Evolutionary conservation across 2,888 invertebrate genomes (phyloP).

Genomic region (Caradrina clavipalpis): DNA sequence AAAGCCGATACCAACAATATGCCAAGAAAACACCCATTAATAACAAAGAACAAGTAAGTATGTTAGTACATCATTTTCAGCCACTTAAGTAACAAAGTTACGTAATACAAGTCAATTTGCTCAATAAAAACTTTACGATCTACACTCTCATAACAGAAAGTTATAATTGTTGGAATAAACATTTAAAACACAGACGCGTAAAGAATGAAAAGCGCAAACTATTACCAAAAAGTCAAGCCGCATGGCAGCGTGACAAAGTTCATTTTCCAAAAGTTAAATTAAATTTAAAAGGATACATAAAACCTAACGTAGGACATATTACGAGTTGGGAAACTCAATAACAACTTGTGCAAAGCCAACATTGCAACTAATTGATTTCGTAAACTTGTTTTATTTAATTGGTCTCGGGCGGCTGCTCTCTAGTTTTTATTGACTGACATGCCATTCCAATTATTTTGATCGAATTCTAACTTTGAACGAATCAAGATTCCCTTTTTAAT

Average conservation of each 20-base stretch:
- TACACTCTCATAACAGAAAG: constrained; percentile 35
- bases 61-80: constrained; percentile 42
- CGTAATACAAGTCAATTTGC: constrained; percentile 42
- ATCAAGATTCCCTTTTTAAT: constrained; percentile 55
- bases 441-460: constrained; percentile 74
- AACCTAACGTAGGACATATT: constrained; percentile 69
- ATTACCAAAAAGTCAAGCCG: constrained; percentile 35
- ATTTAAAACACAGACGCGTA: constrained; percentile 18
- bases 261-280: constrained; percentile 51
- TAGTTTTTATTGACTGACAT: constrained; percentile 80
- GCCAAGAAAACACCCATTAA: constrained; percentile 12
- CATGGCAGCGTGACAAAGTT: constrained; percentile 30
- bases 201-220: constrained; percentile 38
- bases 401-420: constrained; percentile 72
- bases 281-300: constrained; percentile 65
- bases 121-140: constrained; percentile 50
- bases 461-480: constrained; percentile 62
- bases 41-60: constrained; percentile 41
- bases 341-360: constrained; percentile 82
- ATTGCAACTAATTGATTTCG: constrained; percentile 85
- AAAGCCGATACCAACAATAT: not conserved
- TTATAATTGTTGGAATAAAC: constrained; percentile 42
- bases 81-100: constrained; percentile 47
- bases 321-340: constrained; percentile 82
- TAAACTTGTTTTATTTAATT: constrained; percentile 86